Base-by-base conservation (phyloP, 2,113 vertebrate genomes). In the Indicator indicator region DNA sequence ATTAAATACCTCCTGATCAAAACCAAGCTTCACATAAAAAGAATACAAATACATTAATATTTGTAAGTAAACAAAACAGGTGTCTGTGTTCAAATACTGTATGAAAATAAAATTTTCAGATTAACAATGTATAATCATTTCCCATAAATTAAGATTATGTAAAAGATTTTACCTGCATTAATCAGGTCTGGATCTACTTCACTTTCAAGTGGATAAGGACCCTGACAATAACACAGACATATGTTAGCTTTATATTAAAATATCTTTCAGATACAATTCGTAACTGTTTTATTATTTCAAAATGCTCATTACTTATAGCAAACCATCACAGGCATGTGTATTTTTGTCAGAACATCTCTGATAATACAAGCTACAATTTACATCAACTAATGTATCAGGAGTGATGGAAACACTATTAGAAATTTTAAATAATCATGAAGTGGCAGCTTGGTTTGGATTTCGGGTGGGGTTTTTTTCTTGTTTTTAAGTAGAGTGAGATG, bases 111-210 rank as follows among this genome's bases (percentile, higher is more conserved):
- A 48, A 11, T 12, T 13, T 74, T 78, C 17, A 50, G 14, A 79
- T 69, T 50, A 85, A 36, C 12, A 50, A 52, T 50, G 6, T 46
- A 52, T 54, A 83, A n/a, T 44, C 0, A 44, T 18, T 87, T 89
- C 21, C 28, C 9, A 68, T 33, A 48, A 89, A 85, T 38, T 63
- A 72, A 38, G 74, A 52, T 27, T 12, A 21, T n/a, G 64, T 50
- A 14, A 70, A 94, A 48, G 13, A 94, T 32, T 95, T 98, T 97
- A 99, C 99, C 99, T 91, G 99, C 99, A 75, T 99, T 99, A 94
- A 99, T 99, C 68, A 99, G 98, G 93, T 99, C 99, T 82, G 99
- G 98, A 95, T 99, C 99, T 52, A 99, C 99, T 92, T 98, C 98
- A 12, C 95, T 97, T 89, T 99, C 98, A 50, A 98, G 93, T n/a